Evolutionary conservation across 2,888 invertebrate genomes (phyloP).

Genomic region (Spialia ferax): DNA sequence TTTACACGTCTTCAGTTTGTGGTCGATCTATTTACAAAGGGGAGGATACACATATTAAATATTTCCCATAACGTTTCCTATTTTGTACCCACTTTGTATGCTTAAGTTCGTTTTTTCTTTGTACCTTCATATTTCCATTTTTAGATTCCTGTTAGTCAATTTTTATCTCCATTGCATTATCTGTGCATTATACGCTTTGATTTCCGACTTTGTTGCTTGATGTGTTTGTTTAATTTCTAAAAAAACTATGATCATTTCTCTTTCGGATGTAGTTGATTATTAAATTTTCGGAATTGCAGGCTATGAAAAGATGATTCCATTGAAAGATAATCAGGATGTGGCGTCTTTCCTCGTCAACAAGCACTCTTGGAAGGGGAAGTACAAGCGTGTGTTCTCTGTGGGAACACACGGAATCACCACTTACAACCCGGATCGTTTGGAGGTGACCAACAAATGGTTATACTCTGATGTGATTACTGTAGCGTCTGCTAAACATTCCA

Average conservation of each 20-base stretch:
- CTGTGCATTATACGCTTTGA: constrained; percentile 17
- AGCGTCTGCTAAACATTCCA: constrained; percentile 87
- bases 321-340: constrained; percentile 98
- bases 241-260: constrained; percentile 11
- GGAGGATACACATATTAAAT: constrained; percentile 69
- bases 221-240: constrained; percentile 11
- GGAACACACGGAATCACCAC: constrained; percentile 98
- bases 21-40: constrained; percentile 78
- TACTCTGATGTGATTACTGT: constrained; percentile 93
- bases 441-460: constrained; percentile 96
- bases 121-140: constrained; percentile 27
- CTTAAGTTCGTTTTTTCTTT: constrained; percentile 4
- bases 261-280: constrained; percentile 27
- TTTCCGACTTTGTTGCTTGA: constrained; percentile 29
- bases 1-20: constrained; percentile 80
- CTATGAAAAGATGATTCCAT: constrained; percentile 91
- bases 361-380: constrained; percentile 99
- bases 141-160: constrained; percentile 5
- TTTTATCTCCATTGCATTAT: background rate
- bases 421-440: constrained; percentile 91
- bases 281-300: constrained; percentile 57
- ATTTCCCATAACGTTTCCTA: constrained; percentile 1
- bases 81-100: background rate
- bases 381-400: constrained; percentile 98
- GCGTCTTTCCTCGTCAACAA: constrained; percentile 99